A percentile compares a stretch with the other conserved stretches of the same genome.
Evolutionary conservation across 1,140 invertebrate species (phyloP).

Genomic region (Apis dorsata): DNA sequence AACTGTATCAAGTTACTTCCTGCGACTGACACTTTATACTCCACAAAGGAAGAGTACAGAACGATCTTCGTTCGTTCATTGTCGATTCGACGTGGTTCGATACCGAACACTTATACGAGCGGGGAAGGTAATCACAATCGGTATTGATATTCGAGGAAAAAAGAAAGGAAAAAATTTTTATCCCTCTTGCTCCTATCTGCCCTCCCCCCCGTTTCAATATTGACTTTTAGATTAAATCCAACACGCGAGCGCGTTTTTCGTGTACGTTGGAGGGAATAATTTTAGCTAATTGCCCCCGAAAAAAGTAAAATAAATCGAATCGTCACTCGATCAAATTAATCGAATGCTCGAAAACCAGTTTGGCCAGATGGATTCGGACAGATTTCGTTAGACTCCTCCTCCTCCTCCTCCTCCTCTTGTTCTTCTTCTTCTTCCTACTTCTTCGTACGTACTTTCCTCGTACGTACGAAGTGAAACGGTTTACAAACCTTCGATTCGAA

Average conservation of each 20-base stretch:
- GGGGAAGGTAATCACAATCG: no score
- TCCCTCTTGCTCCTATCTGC: background rate
- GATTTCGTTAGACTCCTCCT: background rate
- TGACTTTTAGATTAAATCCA: background rate
- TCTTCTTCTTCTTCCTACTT: background rate
- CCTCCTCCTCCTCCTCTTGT: background rate
- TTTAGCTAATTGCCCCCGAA: background rate
- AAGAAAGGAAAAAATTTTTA: background rate
- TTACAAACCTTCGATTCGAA: background rate
- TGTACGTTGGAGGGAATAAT: no score
- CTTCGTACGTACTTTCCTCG: background rate
- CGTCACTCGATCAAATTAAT: background rate
- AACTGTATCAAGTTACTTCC: constrained; percentile 69
- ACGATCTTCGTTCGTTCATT: constrained; percentile 30
- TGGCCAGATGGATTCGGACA: background rate
- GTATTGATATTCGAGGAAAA: background rate
- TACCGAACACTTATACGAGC: background rate
- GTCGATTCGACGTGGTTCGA: constrained; percentile 2
- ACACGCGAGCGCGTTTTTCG: no score
- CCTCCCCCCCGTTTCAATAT: background rate
- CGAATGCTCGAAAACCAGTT: background rate
- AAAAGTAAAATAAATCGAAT: background rate
- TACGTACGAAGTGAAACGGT: no score
- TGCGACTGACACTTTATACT: constrained; percentile 53
- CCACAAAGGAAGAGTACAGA: constrained; percentile 34